A percentile compares a stretch with the other conserved stretches of the same genome.
Evolutionary conservation across 2,113 vertebrate genomes (phyloP).

Genomic region (Eira barbara): DNA sequence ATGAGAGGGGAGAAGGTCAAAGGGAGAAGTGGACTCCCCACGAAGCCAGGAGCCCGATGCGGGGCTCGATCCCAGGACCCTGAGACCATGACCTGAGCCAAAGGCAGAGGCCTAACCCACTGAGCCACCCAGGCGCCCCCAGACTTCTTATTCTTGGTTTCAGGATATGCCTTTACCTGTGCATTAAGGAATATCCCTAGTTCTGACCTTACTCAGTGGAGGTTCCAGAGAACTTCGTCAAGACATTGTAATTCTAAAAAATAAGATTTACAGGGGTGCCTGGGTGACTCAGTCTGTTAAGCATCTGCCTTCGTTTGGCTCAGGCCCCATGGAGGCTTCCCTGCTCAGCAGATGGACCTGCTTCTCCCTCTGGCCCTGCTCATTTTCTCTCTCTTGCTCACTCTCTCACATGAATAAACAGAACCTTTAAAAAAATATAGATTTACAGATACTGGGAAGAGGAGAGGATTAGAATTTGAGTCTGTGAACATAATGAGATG

Average conservation of each 20-base stretch:
- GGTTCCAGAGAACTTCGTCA: background rate
- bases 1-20: no score
- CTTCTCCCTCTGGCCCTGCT: no score
- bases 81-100: no score
- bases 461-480: background rate
- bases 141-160: background rate
- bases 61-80: no score
- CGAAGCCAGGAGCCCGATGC: no score
- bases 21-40: no score
- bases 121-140: no score
- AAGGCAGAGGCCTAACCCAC: no score
- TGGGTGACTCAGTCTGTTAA: background rate
- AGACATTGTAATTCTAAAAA: background rate
- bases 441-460: background rate
- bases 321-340: background rate
- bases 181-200: background rate
- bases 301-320: background rate
- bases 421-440: background rate
- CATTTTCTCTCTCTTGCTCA: background rate
- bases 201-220: background rate
- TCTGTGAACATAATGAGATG: background rate
- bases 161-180: background rate
- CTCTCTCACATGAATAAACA: background rate
- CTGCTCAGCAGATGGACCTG: background rate
- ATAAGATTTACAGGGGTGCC: background rate